Conservation (phyloP, 2,113 vertebrate species). For the Campylomormyrus tamandua region DNA sequence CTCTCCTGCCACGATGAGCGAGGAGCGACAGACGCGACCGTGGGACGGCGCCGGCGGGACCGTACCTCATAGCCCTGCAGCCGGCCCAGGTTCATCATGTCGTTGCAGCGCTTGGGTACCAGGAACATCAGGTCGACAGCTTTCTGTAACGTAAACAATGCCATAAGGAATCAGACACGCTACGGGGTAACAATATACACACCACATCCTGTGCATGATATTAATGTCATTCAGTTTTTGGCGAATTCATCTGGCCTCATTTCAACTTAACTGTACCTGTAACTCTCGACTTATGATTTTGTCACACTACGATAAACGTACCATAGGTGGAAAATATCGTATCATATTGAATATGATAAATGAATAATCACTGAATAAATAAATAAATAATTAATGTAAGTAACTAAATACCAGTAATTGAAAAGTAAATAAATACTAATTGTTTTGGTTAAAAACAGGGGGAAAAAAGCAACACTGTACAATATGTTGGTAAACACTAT, state of each 20-base stretch:
- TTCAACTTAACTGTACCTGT: not conserved
- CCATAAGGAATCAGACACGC: not conserved
- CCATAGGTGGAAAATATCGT: not conserved
- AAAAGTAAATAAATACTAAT: not conserved
- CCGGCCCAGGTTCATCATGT: slow-evolving; percentile 97
- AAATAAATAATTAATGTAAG: not conserved
- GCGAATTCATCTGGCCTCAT: not conserved
- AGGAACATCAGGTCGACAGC: slow-evolving; percentile 87
- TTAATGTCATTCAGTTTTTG: not conserved
- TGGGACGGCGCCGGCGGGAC: not conserved
- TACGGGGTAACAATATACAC: not conserved
- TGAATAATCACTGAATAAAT: not conserved
- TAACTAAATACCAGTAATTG: not conserved
- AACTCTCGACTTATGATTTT: not conserved
- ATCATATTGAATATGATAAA: not conserved
- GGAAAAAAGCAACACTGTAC: not conserved
- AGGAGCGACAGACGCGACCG: not conserved
- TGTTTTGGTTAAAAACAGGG: not conserved
- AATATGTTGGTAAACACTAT: not conserved
- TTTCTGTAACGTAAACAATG: slow-evolving; percentile 55
- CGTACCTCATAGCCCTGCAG: slow-evolving; percentile 94
- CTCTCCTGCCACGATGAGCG: not conserved
- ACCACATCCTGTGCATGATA: not conserved
- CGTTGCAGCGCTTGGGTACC: slow-evolving; percentile 96
- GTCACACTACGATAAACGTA: not conserved